Evolutionary conservation across 2,888 invertebrate genomes (phyloP).

Genomic region (Tholera decimalis): DNA sequence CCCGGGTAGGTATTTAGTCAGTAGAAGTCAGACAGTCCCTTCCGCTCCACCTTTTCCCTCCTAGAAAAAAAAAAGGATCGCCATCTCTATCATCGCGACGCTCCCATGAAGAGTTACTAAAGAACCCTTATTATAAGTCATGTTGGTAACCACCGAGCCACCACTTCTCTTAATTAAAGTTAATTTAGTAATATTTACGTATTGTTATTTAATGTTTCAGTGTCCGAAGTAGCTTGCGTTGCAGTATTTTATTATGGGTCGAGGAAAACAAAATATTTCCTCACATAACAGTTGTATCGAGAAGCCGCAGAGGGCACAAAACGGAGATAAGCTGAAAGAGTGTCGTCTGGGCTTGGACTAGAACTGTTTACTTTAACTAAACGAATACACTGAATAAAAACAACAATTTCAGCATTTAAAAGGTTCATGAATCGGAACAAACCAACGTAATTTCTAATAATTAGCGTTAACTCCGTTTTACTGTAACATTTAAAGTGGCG

Average conservation of each 20-base stretch:
- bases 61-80: too few relatives aligned
- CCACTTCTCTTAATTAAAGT: too few relatives aligned
- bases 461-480: neutral
- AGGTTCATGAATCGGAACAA: neutral
- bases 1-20: too few relatives aligned
- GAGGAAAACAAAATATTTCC: slow-evolving; percentile 4
- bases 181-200: neutral
- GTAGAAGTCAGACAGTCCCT: too few relatives aligned
- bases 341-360: neutral
- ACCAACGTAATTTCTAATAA: neutral
- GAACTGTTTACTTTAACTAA: slow-evolving; percentile 3
- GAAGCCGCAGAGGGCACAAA: neutral
- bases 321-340: neutral
- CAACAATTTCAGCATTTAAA: neutral
- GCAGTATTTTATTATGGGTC: slow-evolving; percentile 1
- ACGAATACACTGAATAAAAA: neutral
- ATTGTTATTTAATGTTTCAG: neutral
- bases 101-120: too few relatives aligned
- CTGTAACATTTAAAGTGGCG: neutral
- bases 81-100: too few relatives aligned
- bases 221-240: neutral
- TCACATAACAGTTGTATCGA: slow-evolving; percentile 6
- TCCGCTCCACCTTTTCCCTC: too few relatives aligned
- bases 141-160: too few relatives aligned
- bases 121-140: too few relatives aligned